Evolutionary conservation across 2,888 invertebrate genomes (phyloP), one percentile per base, ranked within the genome.

Genomic region (Nymphalis c-album): DNA sequence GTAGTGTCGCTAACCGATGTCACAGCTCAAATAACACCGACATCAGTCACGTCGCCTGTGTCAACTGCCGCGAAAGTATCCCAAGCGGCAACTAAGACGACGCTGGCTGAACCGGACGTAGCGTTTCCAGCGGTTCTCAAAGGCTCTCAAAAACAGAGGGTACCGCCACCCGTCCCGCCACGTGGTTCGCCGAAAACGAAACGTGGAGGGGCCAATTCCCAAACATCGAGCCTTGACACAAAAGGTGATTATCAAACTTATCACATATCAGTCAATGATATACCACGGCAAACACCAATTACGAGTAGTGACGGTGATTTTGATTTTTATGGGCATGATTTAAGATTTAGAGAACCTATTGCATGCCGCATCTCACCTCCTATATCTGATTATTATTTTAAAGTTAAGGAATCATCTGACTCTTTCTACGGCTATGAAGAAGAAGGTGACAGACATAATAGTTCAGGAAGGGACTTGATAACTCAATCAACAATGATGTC

Each of bases 81-180:
- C 46, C 84, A 80, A 70, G 78, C 86, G 35, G 80, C 84, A 26
- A 76, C 85, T 69, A 87, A 88, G 77, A 81, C 85, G 63, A 80
- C 84, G 4, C 75, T 82, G 64, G 86, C 93, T 46, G 94, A 94
- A 64, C 93, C 94, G 3, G 91, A 93, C 63, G 86, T 94, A 72
- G 94, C 94, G 64, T 96, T 96, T 85, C 96, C 96, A 61, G 96
- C 96, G 61, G 95, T 96, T 62, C 91, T 96, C 80, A 96, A 96
- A 87, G 95, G 95, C 79, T 93, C 94, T 53, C 93, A 93, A 75
- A 96, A 96, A 87, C 94, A 95, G 77, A 95, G 96, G 86, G 95
- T 97, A 51, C 97, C 97, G 53, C 97, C 97, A 64, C 97, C 97
- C 26, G 97, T 97, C 63, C 97, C 97, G 64, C 97, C 97, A 5